Conservation (phyloP, 2,888 invertebrate species). For the Panzeria rudis region DNA sequence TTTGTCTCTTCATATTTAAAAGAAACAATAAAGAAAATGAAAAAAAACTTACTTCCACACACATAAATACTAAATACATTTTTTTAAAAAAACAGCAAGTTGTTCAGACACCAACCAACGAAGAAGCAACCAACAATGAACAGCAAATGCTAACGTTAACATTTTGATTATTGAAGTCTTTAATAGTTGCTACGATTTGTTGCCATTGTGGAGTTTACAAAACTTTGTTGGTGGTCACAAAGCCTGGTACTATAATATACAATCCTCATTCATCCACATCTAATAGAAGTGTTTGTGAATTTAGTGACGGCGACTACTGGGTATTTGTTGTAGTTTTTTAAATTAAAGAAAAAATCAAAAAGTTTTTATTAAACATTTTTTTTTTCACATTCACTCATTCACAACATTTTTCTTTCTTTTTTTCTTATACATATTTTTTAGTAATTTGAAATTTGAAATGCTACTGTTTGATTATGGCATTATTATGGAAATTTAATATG, state of each 20-base stretch:
- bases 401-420: not conserved
- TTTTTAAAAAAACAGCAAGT: conserved; percentile 5
- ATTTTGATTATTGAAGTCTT: conserved; percentile 52
- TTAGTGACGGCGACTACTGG: conserved; percentile 38
- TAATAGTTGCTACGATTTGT: conserved; percentile 51
- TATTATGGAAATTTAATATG: conserved; percentile 70
- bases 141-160: conserved; percentile 64
- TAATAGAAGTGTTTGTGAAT: conserved; percentile 27
- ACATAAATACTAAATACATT: conserved; percentile 14
- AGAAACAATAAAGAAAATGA: not conserved
- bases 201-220: conserved; percentile 35
- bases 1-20: conserved; percentile 41
- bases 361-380: conserved; percentile 42
- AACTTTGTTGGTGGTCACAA: conserved; percentile 62
- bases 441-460: conserved; percentile 61
- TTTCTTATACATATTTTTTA: not conserved
- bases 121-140: not conserved
- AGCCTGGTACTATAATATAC: not conserved
- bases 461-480: conserved; percentile 69
- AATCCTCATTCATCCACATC: conserved; percentile 40
- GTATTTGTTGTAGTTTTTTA: conserved; percentile 44
- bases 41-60: conserved; percentile 26
- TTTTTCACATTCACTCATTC: conserved; percentile 58
- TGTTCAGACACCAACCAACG: conserved; percentile 19
- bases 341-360: conserved; percentile 45